phyloP scores from a whole-genome alignment of 2,113 vertebrate species.

The Stigmatopora nigra region DNA sequence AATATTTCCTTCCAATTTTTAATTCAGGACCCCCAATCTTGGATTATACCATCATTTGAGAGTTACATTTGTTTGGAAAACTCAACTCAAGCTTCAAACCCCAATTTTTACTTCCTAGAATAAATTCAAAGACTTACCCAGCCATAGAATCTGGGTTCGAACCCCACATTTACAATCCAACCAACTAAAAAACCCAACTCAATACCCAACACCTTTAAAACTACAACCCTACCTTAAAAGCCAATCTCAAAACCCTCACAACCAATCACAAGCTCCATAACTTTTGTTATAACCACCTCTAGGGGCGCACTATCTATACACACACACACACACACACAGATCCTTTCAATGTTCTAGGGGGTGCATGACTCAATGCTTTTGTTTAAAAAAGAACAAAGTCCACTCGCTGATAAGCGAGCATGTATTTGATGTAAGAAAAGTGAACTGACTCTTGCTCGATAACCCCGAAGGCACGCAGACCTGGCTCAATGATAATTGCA shows the following conservation, averaged over 20 bases:
- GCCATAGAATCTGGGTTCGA: not conserved
- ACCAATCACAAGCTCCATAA: no score
- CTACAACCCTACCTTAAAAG: not conserved
- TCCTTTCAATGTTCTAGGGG: not conserved
- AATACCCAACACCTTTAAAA: not conserved
- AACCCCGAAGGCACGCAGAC: conserved; percentile 43
- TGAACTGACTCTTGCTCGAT: conserved; percentile 36
- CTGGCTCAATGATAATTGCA: conserved; percentile 67
- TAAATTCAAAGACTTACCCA: not conserved
- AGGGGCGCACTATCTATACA: not conserved
- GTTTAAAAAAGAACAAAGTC: conserved; percentile 1
- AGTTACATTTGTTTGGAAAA: not conserved
- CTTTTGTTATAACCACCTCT: not conserved
- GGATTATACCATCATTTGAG: not conserved
- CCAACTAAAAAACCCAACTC: no score
- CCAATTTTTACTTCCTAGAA: not conserved
- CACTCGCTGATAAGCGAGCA: conserved; percentile 21
- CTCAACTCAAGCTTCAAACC: not conserved
- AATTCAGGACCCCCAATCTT: not conserved
- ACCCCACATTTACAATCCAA: not conserved
- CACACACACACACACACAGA: not conserved
- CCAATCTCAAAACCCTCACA: no score
- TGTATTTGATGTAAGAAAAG: conserved; percentile 20
- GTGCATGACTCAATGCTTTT: not conserved
- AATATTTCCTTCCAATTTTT: not conserved